Evolutionary conservation across 2,113 vertebrate genomes (phyloP).

Genomic region (Rhinolophus sinicus): DNA sequence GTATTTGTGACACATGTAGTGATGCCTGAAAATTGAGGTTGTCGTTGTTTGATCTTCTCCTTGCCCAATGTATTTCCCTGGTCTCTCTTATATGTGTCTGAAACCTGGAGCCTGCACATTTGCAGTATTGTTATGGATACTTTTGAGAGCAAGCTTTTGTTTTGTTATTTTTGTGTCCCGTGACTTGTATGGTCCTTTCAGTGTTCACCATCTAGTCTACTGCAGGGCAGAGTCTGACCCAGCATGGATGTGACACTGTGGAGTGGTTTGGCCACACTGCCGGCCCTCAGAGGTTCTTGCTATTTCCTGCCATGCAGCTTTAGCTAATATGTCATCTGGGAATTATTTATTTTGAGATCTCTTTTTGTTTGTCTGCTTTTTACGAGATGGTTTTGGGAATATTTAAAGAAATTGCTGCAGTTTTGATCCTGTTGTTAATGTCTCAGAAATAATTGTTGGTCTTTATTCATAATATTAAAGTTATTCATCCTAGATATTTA

Average conservation of each 20-base stretch:
- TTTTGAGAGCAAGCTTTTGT: background rate
- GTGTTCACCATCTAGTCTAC: background rate
- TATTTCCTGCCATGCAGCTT: background rate
- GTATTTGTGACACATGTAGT: background rate
- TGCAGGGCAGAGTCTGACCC: background rate
- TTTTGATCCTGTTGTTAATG: background rate
- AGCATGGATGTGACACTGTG: background rate
- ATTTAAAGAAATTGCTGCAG: background rate
- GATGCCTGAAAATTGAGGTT: background rate
- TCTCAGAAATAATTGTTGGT: background rate
- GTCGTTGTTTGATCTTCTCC: background rate
- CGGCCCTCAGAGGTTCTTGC: background rate
- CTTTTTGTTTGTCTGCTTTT: background rate
- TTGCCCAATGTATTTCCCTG: background rate
- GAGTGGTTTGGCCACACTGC: background rate
- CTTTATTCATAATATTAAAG: background rate
- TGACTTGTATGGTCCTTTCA: background rate
- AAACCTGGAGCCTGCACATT: background rate
- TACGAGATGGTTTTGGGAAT: background rate
- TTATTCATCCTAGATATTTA: background rate
- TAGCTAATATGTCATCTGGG: background rate
- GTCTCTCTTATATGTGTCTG: background rate
- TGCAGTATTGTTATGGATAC: background rate
- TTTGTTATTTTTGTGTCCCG: background rate
- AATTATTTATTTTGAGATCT: background rate